Base-by-base conservation (phyloP, 2,888 invertebrate genomes). In the Synanthedon myopaeformis region DNA sequence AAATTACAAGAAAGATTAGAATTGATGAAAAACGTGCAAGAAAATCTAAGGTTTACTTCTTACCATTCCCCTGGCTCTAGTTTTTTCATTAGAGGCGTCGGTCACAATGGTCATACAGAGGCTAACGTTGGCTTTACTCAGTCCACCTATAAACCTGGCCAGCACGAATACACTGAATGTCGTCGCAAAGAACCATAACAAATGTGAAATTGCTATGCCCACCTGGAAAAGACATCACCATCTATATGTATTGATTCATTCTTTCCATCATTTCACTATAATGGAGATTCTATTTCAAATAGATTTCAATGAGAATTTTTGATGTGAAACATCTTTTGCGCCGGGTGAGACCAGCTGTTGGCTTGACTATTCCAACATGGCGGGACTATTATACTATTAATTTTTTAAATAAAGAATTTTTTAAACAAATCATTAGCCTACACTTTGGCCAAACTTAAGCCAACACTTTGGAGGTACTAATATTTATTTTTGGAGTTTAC, bases 111-210 rank as follows among this genome's bases (percentile, higher is more conserved):
- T 97, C 91, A 97, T 97, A 56, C 96, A 94, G 23, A 99, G 89
- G 61, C 96, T 96, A 12, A 99, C 94, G 79, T 99, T 99, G 23
- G 98, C 98, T 86, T 99, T 98, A 77, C 96, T 96, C 19, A 99
- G 89, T 0, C 99, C 99, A 12, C 98, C 98, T 58, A 99, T 89
- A 63, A 99, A 92, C 64, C 99, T 90, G 0, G 98, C 95, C 58
- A 98, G 65, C 28, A 99, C 96, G 84, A 99, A 99, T 52, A 97
- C 72, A 8, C 93, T 90, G 81, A 99, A 98, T 69, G 93, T 96
- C 57, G 89, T 90, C 0, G 98, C 96, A 51, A 93, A 78, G 19
- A 94, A 93, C 99, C 99, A 99, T 55, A 98, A 69, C 0, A 93
- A 88, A 76, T 98, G 97, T 0, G 98, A 98, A 1, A 91, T 54